phyloP scores from a whole-genome alignment of 2,888 invertebrate species.

The Yponomeuta plumbellus region DNA sequence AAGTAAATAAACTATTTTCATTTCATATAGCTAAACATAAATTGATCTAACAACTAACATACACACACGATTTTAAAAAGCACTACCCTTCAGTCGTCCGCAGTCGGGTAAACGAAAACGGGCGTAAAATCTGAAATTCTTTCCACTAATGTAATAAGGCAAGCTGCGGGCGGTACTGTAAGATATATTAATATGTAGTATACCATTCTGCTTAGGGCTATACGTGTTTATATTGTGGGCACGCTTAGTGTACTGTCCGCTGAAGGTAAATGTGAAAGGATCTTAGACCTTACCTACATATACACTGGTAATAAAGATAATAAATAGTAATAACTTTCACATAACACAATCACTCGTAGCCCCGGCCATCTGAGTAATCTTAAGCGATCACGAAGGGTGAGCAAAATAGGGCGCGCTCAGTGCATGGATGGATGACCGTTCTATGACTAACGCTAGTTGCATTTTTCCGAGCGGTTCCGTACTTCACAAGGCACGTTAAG shows the following conservation, averaged over 20 bases:
- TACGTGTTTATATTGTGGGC: background rate
- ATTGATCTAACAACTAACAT: background rate
- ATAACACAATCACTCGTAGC: no score
- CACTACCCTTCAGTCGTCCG: background rate
- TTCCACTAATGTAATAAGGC: slow-evolving; percentile 13
- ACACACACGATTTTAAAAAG: background rate
- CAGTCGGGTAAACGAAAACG: slow-evolving; percentile 22
- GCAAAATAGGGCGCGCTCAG: no score
- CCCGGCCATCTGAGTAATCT: no score
- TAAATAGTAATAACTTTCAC: no score
- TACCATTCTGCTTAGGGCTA: background rate
- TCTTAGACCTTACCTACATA: background rate
- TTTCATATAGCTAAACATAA: no score
- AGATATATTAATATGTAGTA: background rate
- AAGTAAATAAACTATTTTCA: no score
- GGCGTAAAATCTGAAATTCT: slow-evolving; percentile 9
- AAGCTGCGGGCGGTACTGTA: background rate
- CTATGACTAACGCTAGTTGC: no score
- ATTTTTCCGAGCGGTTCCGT: no score
- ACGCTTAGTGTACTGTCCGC: background rate
- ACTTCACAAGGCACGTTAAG: no score
- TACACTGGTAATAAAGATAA: no score
- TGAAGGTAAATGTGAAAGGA: background rate
- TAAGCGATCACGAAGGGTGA: no score
- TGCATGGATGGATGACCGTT: no score